A percentile compares a stretch with the other conserved stretches of the same genome.
phyloP scores from a whole-genome alignment of 37 sponge, comb jelly and placozoan genomes.

The Oopsacas minuta region DNA sequence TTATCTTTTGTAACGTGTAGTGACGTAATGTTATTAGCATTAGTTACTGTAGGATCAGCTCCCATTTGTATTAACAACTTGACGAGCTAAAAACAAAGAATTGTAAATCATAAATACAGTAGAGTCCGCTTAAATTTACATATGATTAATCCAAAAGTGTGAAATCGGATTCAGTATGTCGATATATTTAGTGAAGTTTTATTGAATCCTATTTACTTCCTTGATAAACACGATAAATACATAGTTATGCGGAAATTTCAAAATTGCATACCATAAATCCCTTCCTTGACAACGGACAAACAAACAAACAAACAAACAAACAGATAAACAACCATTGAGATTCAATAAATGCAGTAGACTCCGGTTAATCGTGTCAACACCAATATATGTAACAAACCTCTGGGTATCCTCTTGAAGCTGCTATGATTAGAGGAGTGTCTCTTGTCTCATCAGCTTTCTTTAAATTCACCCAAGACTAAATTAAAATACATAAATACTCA shows the following conservation, averaged over 20 bases:
- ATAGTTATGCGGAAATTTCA: no score
- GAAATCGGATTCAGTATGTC: no score
- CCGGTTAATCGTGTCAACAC: neutral
- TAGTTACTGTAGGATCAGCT: constrained; percentile 63
- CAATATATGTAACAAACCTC: no score
- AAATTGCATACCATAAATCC: no score
- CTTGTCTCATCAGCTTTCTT: constrained; percentile 33
- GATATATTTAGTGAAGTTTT: no score
- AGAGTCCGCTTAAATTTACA: neutral
- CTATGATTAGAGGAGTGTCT: constrained; percentile 69
- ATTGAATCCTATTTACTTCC: no score
- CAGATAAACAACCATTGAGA: no score
- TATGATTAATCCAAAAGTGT: neutral
- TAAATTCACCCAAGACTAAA: neutral
- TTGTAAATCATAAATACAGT: neutral
- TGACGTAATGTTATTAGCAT: constrained; percentile 40
- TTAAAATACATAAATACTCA: neutral
- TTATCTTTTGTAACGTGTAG: constrained; percentile 45
- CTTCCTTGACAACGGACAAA: no score
- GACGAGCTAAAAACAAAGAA: constrained; percentile 34
- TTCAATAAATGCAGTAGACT: neutral
- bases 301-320: no score
- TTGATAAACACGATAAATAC: no score
- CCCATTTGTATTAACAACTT: constrained; percentile 38
- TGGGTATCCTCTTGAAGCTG: constrained; percentile 51